Conservation (phyloP, 2,888 invertebrate genomes). For the Clepsis dumicolana region DNA sequence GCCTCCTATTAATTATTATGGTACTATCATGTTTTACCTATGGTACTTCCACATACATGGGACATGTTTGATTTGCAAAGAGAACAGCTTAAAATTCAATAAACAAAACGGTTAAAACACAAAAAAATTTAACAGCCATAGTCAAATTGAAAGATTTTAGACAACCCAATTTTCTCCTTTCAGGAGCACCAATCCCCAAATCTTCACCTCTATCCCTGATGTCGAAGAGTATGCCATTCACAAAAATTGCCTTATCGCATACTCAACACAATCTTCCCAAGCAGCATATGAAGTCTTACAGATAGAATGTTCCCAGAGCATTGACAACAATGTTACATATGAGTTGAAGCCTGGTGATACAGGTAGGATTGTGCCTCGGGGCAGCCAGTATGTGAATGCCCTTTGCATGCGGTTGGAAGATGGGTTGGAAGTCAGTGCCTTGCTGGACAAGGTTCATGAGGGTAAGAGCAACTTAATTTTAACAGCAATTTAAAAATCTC, state of each 20-base stretch:
- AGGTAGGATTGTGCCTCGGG: slow-evolving; percentile 65
- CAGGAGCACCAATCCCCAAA: slow-evolving; percentile 66
- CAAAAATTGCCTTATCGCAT: slow-evolving; percentile 75
- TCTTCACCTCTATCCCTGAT: slow-evolving; percentile 61
- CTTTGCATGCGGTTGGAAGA: slow-evolving; percentile 73
- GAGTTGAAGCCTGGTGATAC: slow-evolving; percentile 70
- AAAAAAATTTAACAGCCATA: no score
- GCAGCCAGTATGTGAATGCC: slow-evolving; percentile 75
- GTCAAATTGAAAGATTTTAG: no score
- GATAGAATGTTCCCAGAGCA: slow-evolving; percentile 71
- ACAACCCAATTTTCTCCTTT: no score
- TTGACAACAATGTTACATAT: slow-evolving; percentile 67
- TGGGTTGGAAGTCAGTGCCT: slow-evolving; percentile 71
- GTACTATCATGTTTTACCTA: no score
- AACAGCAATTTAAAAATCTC: neutral
- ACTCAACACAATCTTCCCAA: slow-evolving; percentile 70
- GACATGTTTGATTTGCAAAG: no score
- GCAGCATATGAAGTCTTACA: slow-evolving; percentile 77
- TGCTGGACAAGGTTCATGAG: slow-evolving; percentile 80
- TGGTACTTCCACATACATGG: no score
- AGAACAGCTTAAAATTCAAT: no score
- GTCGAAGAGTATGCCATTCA: slow-evolving; percentile 71
- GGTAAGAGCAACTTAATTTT: slow-evolving; percentile 58
- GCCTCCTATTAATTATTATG: no score
- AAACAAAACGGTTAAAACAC: no score